phyloP scores from a whole-genome alignment of 2,113 vertebrate species.

The Ageneiosus marmoratus region DNA sequence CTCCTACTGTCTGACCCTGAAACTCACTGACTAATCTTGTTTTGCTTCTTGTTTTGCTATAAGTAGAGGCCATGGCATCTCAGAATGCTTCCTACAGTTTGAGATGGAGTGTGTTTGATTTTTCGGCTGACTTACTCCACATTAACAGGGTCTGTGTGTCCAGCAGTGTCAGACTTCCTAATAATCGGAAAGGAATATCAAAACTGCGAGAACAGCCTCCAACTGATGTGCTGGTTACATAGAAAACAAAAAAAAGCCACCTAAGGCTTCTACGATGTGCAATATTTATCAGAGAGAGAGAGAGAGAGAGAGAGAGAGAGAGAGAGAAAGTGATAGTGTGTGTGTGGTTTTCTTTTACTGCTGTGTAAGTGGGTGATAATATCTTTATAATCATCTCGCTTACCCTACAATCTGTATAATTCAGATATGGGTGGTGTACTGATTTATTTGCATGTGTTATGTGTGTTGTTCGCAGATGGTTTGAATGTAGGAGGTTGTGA shows the following conservation, averaged over 20 bases:
- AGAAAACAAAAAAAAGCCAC: constrained; percentile 4
- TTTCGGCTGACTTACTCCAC: neutral
- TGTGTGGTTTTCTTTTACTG: neutral
- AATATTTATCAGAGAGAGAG: neutral
- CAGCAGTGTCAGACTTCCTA: constrained; percentile 4
- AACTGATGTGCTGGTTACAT: neutral
- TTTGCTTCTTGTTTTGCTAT: constrained; percentile 18
- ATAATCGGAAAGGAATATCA: constrained; percentile 16
- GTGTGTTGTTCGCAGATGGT: constrained; percentile 36
- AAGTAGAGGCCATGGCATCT: constrained; percentile 16
- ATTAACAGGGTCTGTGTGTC: neutral
- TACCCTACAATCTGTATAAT: constrained; percentile 3
- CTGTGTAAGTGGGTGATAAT: neutral
- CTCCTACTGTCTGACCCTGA: constrained; percentile 45
- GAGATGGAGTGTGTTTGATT: neutral
- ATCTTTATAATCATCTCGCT: constrained; percentile 29
- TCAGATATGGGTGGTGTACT: neutral
- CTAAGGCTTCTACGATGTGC: neutral
- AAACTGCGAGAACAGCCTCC: neutral
- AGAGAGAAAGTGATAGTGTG: neutral
- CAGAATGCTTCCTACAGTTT: neutral
- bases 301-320: neutral
- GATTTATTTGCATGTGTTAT: constrained; percentile 15
- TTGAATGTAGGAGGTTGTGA: constrained; percentile 35
- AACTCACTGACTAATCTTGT: constrained; percentile 27